These are phyloP conservation scores for Cavia porcellus DNA, from an alignment of 2,113 vertebrate genomes.

Conservation along the genomic window DNA sequence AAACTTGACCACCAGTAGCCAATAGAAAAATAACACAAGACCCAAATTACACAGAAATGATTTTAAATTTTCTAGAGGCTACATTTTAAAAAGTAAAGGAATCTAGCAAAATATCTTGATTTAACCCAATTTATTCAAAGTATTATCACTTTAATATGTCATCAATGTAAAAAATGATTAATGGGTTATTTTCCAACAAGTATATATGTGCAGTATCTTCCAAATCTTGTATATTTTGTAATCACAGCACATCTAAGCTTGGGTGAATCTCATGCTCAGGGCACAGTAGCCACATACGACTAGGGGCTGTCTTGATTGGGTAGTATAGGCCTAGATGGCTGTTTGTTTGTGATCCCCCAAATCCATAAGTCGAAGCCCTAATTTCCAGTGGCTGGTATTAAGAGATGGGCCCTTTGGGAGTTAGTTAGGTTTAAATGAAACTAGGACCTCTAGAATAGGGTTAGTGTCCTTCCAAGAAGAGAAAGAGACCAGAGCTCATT, in stretches of 20 bases:
- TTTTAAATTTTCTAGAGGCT: conserved; percentile 6
- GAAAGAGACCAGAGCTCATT: not conserved
- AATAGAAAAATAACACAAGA: not conserved
- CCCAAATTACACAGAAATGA: not conserved
- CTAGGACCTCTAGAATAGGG: no score
- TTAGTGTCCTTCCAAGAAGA: not conserved
- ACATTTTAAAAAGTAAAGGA: conserved; percentile 21
- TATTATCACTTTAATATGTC: not conserved
- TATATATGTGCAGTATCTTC: not conserved
- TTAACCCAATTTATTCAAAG: conserved; percentile 20
- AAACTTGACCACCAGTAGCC: not conserved
- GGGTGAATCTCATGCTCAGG: not conserved
- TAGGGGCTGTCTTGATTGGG: not conserved
- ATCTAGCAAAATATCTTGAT: conserved; percentile 19
- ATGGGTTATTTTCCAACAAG: not conserved
- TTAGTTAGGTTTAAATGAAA: not conserved
- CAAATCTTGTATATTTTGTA: not conserved
- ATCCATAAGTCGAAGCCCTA: not conserved
- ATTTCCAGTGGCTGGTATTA: not conserved
- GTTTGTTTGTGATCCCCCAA: not conserved
- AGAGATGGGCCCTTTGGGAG: not conserved
- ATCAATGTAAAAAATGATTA: not conserved
- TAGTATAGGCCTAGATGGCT: not conserved
- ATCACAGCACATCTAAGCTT: not conserved
- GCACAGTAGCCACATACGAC: not conserved